These are phyloP conservation scores for Pseudomugil tenellus DNA, from an alignment of 2,797 vertebrate genomes.

Conservation along the genomic window DNA sequence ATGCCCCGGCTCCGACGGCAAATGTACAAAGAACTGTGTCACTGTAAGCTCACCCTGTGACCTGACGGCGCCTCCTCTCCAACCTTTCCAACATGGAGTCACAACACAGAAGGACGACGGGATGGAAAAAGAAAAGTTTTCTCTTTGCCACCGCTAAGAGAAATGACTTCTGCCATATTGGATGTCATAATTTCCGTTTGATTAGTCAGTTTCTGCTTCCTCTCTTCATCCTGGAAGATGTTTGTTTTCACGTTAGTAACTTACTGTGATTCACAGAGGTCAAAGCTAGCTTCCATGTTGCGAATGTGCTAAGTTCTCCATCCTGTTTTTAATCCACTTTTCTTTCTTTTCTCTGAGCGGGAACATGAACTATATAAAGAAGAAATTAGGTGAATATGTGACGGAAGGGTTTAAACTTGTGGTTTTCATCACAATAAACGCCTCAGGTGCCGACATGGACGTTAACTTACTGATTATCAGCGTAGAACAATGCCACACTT, in stretches of 20 bases:
- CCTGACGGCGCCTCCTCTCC: constrained; percentile 15
- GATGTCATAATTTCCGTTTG: constrained; percentile 42
- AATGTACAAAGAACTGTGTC: constrained; percentile 98
- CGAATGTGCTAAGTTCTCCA: constrained; percentile 38
- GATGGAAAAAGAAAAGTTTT: constrained; percentile 37
- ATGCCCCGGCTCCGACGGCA: constrained; percentile 93
- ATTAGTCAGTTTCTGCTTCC: constrained; percentile 36
- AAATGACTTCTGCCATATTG: constrained; percentile 40
- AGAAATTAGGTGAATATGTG: constrained; percentile 5
- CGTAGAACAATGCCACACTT: constrained; percentile 31
- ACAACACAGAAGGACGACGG: constrained; percentile 40
- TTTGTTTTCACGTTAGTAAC: constrained; percentile 56
- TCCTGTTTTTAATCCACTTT: constrained; percentile 16
- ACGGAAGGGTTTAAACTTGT: constrained; percentile 4
- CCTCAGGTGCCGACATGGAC: neutral
- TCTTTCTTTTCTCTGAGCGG: constrained; percentile 26
- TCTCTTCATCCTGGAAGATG: constrained; percentile 32
- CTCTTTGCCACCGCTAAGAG: constrained; percentile 49
- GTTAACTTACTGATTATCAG: neutral
- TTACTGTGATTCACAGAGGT: constrained; percentile 74
- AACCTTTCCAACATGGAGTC: constrained; percentile 28
- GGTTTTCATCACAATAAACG: constrained; percentile 16
- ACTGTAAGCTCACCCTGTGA: constrained; percentile 93
- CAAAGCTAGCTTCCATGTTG: constrained; percentile 58
- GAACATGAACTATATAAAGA: constrained; percentile 23